phyloP scores from a whole-genome alignment of 2,888 invertebrate species.

The Polydrusus tereticollis region DNA sequence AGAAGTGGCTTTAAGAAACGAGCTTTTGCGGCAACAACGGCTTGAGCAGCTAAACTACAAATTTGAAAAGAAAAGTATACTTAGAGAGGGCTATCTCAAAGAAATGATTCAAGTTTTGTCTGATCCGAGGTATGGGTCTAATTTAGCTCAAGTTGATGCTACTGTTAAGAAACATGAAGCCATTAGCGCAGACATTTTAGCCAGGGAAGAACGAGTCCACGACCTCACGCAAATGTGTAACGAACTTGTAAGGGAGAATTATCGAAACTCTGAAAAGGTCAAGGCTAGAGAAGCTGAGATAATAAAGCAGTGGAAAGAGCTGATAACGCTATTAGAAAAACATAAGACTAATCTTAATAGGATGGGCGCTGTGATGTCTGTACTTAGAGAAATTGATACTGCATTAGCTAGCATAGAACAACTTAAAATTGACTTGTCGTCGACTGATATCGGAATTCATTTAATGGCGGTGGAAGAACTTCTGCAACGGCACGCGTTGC shows the following conservation, averaged over 20 bases:
- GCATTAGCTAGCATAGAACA: constrained; percentile 86
- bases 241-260: constrained; percentile 91
- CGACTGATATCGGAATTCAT: constrained; percentile 93
- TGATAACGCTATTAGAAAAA: constrained; percentile 87
- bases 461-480: constrained; percentile 94
- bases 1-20: constrained; percentile 92
- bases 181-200: constrained; percentile 95
- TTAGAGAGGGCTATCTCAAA: constrained; percentile 94
- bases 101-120: constrained; percentile 97
- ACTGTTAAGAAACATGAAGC: constrained; percentile 99
- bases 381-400: constrained; percentile 93
- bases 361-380: constrained; percentile 87
- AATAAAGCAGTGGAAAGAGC: constrained; percentile 86
- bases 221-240: constrained; percentile 94
- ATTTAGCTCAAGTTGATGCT: constrained; percentile 94
- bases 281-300: constrained; percentile 75
- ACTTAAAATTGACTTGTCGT: constrained; percentile 81
- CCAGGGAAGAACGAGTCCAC: constrained; percentile 93
- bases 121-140: constrained; percentile 91
- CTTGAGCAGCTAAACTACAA: constrained; percentile 95
- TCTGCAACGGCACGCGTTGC: constrained; percentile 92
- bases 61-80: constrained; percentile 94
- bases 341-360: constrained; percentile 82
- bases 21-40: constrained; percentile 91
- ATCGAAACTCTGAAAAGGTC: constrained; percentile 90